Base-by-base conservation (phyloP, 2,888 invertebrate species). In the Xiphydria camelus region DNA sequence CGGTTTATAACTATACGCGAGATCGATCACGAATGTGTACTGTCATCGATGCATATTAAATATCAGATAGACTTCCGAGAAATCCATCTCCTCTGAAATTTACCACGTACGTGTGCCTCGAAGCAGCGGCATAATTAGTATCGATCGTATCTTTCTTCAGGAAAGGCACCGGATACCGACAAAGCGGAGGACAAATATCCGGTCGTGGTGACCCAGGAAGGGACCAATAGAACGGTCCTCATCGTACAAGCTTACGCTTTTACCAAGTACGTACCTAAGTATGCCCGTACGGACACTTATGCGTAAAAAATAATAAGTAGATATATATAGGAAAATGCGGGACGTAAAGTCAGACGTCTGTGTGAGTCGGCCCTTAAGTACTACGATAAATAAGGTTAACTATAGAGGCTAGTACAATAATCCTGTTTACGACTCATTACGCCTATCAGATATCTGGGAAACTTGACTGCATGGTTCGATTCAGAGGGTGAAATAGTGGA, bases 161-260 rank as follows among this genome's bases (percentile, higher is more conserved):
- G 71, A 18, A 22, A 32, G 4, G 61, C 66, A 5, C 72, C 72
- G 0, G 61, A 53, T 23, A 51, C 53, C 25, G 66, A 68, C 7
- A 83, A 85, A 51, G 76, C 37, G 0, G 64, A 58, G 9, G 86
- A 86, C 4, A 79, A 81, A 1, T 93, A 93, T 75, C 91, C 91
- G 0, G 84, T 86, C 0, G 79, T 87, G 1, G 80, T 87, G 4
- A 79, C 78, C 9, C 82, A 85, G 52, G 62, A 66, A 9, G 75
- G 77, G 29, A 81, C 82, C 7, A 78, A 81, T 41, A 70, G 73
- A 68, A 82, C 80, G 71, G 82, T 87, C 2, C 75, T 86, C 6
- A 81, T 89, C 34, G 87, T 88, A 10, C 89, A 89, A 73, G 87
- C 89, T 0, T 82, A 84, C 0, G 83, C 85, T 42, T 88, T 83